Base-by-base conservation (phyloP, 2,113 vertebrate species). In the Caretta caretta region DNA sequence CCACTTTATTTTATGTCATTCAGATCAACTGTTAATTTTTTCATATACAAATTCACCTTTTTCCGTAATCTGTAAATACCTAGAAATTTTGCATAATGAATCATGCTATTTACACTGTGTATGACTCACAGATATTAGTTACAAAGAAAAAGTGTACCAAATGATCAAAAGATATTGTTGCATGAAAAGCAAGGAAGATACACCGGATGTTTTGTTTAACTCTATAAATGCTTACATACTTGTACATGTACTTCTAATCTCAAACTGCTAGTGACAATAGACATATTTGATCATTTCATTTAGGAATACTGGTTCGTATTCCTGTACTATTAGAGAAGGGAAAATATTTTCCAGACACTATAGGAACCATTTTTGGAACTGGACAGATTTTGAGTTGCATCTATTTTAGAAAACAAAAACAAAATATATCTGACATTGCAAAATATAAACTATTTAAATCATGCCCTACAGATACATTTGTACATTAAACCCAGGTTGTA, bases 91-190 rank as follows among this genome's bases (percentile, higher is more conserved):
- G 91, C 69, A 93, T 97, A 97, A 98, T 95, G 96, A 97, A 96
- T 94, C 91, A 97, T 95, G 91, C 94, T 98, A 98, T 98, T 98
- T 98, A 98, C 98, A 98, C 69, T 93, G 93, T 65, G 24, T 42
- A 86, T 90, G 91, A 95, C 81, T 97, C 97, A 94, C 92, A 96
- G 91, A 84, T 84, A 86, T 89, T 83, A 98, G 96, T 94, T 94
- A 96, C 86, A 97, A 98, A 98, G 90, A 97, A 97, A 87, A 97
- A 83, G 87, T 93, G 96, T 90, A 92, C 87, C 97, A 98, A 98
- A 93, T 94, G 7, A 91, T 82, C 97, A 94, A 97, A 96, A 97
- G 92, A 14, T 90, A 86, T 50, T 69, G 62, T 95, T 90, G 92
- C 85, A 95, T 94, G 89, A 89, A 98, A 98, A 97, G 17, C 88